Evolutionary conservation across 2,888 invertebrate species (phyloP), one percentile per base, ranked within the genome.

Genomic region (Rosalia funebris): DNA sequence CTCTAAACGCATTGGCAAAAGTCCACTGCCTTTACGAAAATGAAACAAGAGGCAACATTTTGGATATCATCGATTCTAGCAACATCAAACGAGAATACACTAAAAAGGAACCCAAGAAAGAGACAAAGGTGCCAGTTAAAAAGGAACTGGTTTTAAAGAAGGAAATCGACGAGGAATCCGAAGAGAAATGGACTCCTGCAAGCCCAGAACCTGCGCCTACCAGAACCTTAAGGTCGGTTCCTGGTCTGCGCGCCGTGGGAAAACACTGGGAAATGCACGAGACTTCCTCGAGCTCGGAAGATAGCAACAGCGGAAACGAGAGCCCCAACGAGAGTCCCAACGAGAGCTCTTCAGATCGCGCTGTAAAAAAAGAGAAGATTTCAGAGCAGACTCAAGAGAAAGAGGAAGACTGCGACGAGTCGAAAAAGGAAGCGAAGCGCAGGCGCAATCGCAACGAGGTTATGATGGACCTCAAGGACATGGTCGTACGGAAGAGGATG

Each of bases 11-110:
- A 0, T 80, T 92, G 70, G 94, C 94, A 17, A 95, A 95, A 83
- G 95, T 95, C 1, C 94, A 95, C 78, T 94, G 94, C 75, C 84
- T 95, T 16, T 95, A 95, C 75, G 95, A 95, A 81, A 95, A 95
- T 77, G 95, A 95, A 82, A 89, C 91, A 48, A 84, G 91, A 47
- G 89, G 89, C 0, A 90, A 89, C 61, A 86, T 90, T 53, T 76
- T 84, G 10, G 85, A 85, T 25, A 73, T 70, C 31, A 65, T 72
- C 19, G 66, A 73, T 36, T 64, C 65, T 11, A 65, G 68, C 14
- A 36, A 64, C 1, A 36, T 41, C 16, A 48, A 50, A 42, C 12
- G 14, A 11, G 54, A 54, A 10, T 48, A 55, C 12, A 15, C 63
- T 12, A 67, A 57, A 47, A 61, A 17, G 9, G 55, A 63, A 2